A percentile compares a stretch with the other conserved stretches of the same genome.
Evolutionary conservation across 2,113 vertebrate genomes (phyloP).

Genomic region (human): DNA sequence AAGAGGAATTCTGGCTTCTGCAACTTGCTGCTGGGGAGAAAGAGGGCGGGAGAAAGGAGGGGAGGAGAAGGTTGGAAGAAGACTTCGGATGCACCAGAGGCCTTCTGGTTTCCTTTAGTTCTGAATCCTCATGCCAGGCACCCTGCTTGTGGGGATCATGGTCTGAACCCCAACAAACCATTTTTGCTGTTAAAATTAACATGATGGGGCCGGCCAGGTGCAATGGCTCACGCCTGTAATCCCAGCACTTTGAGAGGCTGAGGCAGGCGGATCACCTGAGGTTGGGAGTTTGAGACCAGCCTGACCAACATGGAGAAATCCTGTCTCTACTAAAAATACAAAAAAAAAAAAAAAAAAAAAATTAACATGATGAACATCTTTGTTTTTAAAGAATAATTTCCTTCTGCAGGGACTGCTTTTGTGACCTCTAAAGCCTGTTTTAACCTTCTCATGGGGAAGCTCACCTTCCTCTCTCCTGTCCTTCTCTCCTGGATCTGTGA

Average conservation of each 20-base stretch:
- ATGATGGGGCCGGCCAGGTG: too few relatives aligned
- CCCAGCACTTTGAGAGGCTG: too few relatives aligned
- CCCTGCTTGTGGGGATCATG: background rate
- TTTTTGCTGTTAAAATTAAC: background rate
- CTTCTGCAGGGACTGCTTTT: background rate
- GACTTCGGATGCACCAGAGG: background rate
- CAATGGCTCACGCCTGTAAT: background rate
- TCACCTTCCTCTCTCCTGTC: background rate
- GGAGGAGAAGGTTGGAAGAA: background rate
- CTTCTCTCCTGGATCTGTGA: background rate
- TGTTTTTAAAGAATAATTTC: background rate
- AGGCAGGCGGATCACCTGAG: background rate
- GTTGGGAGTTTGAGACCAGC: background rate
- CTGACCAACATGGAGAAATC: background rate
- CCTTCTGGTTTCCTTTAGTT: background rate
- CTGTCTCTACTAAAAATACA: too few relatives aligned
- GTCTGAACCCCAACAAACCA: background rate
- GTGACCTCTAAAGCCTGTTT: background rate
- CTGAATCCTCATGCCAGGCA: background rate
- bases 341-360: too few relatives aligned
- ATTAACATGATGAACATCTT: accelerated
- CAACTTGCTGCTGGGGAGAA: background rate
- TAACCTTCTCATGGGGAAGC: too few relatives aligned
- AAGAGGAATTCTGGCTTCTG: background rate
- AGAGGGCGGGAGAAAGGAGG: background rate